phyloP scores from a whole-genome alignment of 1,140 invertebrate species.

The Trialeurodes vaporariorum region DNA sequence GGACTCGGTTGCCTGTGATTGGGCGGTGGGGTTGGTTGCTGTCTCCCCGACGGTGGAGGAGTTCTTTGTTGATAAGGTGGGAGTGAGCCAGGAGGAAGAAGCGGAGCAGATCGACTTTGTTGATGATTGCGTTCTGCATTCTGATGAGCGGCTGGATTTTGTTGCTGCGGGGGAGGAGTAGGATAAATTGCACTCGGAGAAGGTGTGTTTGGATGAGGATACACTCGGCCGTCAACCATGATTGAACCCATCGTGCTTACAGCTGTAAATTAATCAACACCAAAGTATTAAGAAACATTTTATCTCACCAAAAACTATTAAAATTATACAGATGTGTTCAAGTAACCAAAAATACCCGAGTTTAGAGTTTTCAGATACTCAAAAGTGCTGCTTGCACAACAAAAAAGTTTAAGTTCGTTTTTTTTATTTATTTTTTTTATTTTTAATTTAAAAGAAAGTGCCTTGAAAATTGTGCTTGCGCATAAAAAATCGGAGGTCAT shows the following conservation, averaged over 20 bases:
- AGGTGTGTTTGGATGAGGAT: conserved; percentile 31
- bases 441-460: no score
- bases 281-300: background rate
- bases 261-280: conserved; percentile 35
- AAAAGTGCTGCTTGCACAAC: no score
- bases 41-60: background rate
- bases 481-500: no score
- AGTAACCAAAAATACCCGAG: no score
- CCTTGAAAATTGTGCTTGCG: no score
- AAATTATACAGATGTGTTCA: no score
- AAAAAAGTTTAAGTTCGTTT: no score
- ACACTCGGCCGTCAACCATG: conserved; percentile 60
- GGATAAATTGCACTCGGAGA: conserved; percentile 4
- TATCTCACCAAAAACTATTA: no score
- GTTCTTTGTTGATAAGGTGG: background rate
- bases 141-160: conserved; percentile 5
- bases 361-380: no score
- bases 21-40: conserved; percentile 19
- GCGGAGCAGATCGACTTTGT: background rate
- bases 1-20: conserved; percentile 33
- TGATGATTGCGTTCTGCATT: background rate
- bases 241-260: conserved; percentile 59
- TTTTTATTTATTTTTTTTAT: no score
- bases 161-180: conserved; percentile 12
- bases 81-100: background rate